Evolutionary conservation across 2,888 invertebrate genomes (phyloP), one percentile per base, ranked within the genome.

Genomic region (Platycnemis pennipes): DNA sequence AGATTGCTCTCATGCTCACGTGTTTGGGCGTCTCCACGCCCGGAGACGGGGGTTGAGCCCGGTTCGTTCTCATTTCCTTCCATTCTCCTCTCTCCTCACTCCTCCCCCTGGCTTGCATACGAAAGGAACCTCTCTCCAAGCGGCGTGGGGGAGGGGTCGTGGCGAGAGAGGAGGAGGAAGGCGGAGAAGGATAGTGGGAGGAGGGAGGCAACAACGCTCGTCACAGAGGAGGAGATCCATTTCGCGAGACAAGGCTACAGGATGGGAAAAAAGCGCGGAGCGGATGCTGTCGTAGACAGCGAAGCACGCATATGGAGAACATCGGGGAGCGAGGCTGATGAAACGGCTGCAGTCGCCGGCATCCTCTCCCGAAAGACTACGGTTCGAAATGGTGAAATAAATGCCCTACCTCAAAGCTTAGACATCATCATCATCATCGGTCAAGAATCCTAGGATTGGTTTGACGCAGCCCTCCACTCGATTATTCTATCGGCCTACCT

Each of bases 1-100:
- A 88, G 88, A 88, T 88, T 88, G 88, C 49, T 88, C 49, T 46
- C 46, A 46, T 88, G 88, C 49, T 88, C 49, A 16, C 31, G 88
- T 46, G 31, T 88, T n/a, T 31, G 49, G 49, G 88, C 31, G 46
- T 88, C 13, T 49, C 49, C 19, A 3, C 49, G 11, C 11, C 49
- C 49, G 7, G 46, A 26, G 77, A 26, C 37, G 37, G 77, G 13
- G n/a, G 49, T n/a, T n/a, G 88, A 31, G 49, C 13, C 19, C 19
- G 49, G 11, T 49, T 49, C 49, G 19, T 49, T 49, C 49, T 49
- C 19, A 19, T 49, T 49, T 49, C 49, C 49, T 49, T 49, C 4
- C 49, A 11, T n/a, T n/a, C n/a, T n/a, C n/a, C n/a, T n/a, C n/a
- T n/a, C n/a, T n/a, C n/a, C n/a, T n/a, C n/a, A n/a, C 49, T 19